Evolutionary conservation across 2,797 vertebrate genomes (phyloP), one percentile per base, ranked within the genome.

Genomic region (Chromis chromis): DNA sequence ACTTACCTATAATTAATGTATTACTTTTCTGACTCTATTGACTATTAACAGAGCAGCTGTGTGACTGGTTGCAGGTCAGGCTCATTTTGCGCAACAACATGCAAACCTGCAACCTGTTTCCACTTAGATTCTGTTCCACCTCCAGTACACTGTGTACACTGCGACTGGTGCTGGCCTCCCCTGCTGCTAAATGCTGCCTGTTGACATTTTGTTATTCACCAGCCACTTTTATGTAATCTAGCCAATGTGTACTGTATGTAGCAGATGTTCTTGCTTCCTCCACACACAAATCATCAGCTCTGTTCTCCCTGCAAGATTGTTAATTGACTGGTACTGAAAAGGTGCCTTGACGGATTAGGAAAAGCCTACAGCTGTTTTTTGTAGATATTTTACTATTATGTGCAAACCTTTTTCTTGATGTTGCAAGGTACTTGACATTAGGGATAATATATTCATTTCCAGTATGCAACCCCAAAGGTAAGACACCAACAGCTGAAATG

Each of bases 121-220:
- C 42, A 59, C 60, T 71, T 50, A 57, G 69, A 65, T 60, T 65
- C 44, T 44, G 22, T 55, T 64, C 59, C 44, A 46, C 76, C 74
- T 63, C 65, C 65, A 54, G 73, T 50, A 62, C 82, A 70, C 58
- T 31, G 25, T 68, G 82, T 78, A 55, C 57, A 58, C 54, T 22
- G 65, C 33, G 46, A 74, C 49, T 48, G 70, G 68, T 25, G 91
- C 90, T 79, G 93, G 90, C 85, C 91, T 89, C 90, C 25, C 67
- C 76, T 85, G 84, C 82, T 81, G 66, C 88, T 91, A 92, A 92
- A 93, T 78, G 91, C 93, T 93, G 93, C 93, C 92, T 86, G 92
- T 91, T 96, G 95, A 95, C 95, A 93, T 52, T 74, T 86, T 87
- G 89, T 75, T 94, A 92, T 95, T 94, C 93, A 90, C 85, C 78